Base-by-base conservation (phyloP, 2,797 vertebrate species). In the Pipistrellus nathusii region DNA sequence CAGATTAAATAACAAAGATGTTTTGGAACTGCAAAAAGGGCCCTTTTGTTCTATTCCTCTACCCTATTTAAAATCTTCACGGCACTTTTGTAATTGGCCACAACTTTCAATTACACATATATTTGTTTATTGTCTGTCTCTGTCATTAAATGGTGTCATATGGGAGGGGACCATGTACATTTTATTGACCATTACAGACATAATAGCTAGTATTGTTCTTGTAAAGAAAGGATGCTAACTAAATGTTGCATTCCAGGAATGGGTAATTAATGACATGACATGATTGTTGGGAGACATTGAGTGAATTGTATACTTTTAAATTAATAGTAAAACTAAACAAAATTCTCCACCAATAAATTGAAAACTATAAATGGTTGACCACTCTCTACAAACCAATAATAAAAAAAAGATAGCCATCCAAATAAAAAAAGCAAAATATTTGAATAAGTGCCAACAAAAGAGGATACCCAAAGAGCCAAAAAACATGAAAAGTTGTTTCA, bases 71-170 rank as follows among this genome's bases (percentile, higher is more conserved):
- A 80, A 51, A 53, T 7, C 12, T 82, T 66, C 21, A 30, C 20
- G 64, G 15, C 4, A 44, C 15, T 68, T 62, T 35, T 25, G 21
- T 48, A 44, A 68, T 11, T 71, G 82, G 38, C 1, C 6, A 23
- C 14, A 72, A 17, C 10, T 86, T 66, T 78, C 38, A 93, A 25
- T 64, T 75, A 30, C 1, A 5, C 20, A 30, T 30, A 3, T 80
- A 23, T 80, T 55, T 85, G 96, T 96, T 66, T 91, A 96, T 72
- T 96, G 2, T 32, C 57, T 83, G 20, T 80, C 20, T 51, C 53
- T 69, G 11, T 20, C 20, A 66, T 41, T 80, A 12, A 87, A 51
- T 23, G 6, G 25, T 27, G 23, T 48, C 51, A n/a, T 14, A 15
- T 55, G n/a, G 46, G 44, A 4, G 5, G 25, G 13, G 7, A 82